Conservation (phyloP, 2,888 invertebrate genomes). For the Graphium colonna region DNA sequence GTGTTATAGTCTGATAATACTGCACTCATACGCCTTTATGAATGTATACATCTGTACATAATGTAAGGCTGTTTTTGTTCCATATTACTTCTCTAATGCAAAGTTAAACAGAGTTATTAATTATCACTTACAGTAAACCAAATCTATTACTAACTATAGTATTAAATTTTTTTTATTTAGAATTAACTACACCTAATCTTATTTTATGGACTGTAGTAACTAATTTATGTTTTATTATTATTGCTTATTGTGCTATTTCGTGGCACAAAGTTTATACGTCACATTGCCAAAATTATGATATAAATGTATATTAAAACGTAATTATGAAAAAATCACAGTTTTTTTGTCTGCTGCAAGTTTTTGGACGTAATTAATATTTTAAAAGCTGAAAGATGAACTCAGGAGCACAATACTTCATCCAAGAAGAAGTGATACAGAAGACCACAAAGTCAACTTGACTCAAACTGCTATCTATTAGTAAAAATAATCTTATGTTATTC, state of each 20-base stretch:
- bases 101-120: constrained; percentile 22
- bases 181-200: constrained; percentile 55
- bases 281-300: constrained; percentile 31
- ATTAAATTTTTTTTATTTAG: constrained; percentile 40
- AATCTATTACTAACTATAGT: constrained; percentile 47
- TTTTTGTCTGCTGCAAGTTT: constrained; percentile 18
- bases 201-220: constrained; percentile 54
- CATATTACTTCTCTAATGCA: constrained; percentile 22
- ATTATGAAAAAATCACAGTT: background rate
- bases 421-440: no score
- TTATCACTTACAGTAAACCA: constrained; percentile 63
- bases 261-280: constrained; percentile 22
- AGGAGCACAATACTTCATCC: no score
- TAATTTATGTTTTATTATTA: constrained; percentile 41
- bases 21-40: constrained; percentile 6
- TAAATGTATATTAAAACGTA: background rate
- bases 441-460: no score
- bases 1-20: constrained; percentile 1
- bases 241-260: constrained; percentile 27
- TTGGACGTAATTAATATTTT: constrained; percentile 24
- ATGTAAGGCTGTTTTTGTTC: constrained; percentile 9
- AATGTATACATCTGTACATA: constrained; percentile 9
- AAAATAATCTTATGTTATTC: no score
- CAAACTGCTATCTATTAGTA: no score
- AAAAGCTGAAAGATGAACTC: no score